Base-by-base conservation (phyloP, 2,888 invertebrate species). In the Mythimna albipuncta region DNA sequence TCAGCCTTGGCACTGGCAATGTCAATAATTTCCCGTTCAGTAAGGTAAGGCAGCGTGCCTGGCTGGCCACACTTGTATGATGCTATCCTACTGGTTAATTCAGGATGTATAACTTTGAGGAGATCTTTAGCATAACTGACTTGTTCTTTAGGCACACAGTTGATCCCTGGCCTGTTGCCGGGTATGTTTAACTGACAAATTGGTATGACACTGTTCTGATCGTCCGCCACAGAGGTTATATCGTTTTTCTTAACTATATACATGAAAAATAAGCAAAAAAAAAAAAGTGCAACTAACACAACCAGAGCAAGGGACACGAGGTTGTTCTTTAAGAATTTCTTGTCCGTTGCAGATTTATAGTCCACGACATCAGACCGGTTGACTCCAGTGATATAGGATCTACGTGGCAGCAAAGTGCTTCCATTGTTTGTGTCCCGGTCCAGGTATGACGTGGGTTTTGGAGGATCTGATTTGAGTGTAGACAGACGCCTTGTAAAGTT, bases 401-500 rank as follows among this genome's bases (percentile, higher is more conserved):
- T 91, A 26, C 95, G 93, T 0, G 93, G 93, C 52, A 93, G 75
- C 7, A 93, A 77, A 63, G 93, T 91, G 75, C 90, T 93, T 0
- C 96, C 96, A 84, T 96, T 96, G 74, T 93, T 94, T 9, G 90
- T 85, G 72, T 96, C 96, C 67, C 95, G 85, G 75, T 96, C 95
- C 4, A 93, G 75, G 64, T 84, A 93, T 6, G 92, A 77, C 6
- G 89, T 80, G 2, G 91, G 76, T 87, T 93, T 95, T 5, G 91
- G 85, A 5, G 91, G 90, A n/a, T 96, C 96, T 1, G 96, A 86
- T 79, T 96, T 95, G 5, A 96, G 86, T 9, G 96, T 77, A 19
- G 97, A 96, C 75, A 98, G 90, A 75, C 97, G 96, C 74, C 97
- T 95, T 0, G 98, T 97, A 85, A 98, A 98, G 88, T 97, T 98